Evolutionary conservation across 2,113 vertebrate species (phyloP), one percentile per base, ranked within the genome.

Genomic region (Mustela nigripes): DNA sequence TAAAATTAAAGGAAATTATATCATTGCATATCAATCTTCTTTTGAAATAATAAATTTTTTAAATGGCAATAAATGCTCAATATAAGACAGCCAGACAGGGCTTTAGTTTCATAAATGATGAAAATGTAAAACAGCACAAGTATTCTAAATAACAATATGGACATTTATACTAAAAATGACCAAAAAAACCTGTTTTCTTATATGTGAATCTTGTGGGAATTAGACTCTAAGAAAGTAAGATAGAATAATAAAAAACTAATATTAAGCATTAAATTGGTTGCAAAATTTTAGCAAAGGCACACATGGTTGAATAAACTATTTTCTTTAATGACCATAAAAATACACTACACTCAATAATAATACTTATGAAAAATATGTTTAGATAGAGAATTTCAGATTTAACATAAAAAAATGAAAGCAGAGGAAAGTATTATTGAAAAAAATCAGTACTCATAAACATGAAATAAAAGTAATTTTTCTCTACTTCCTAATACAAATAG

Each of bases 391-490:
- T 80, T 69, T 80, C 79, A 94, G 6, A 93, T 69, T 91, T 69
- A 89, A 82, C 7, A 67, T 78, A 94, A 96, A 95, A 95, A 95
- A 97, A 94, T 73, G 48, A 87, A 86, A 89, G 7, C n/a, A 56
- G 71, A 5, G 67, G 80, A 39, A 91, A 42, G 5, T 67, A 58
- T 82, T 91, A 79, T 21, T 18, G 65, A 18, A 95, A 94, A 91
- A 94, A 74, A 96, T 71, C 31, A 92, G 21, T 65, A 65, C 7
- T 42, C 45, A 36, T 73, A 97, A 85, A 69, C 78, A 89, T 58
- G 36, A 95, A 98, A 91, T 88, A 69, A 94, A 97, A 91, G 24
- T 67, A 86, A 81, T 91, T 95, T 95, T 73, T 83, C 56, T 91
- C 80, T 33, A 31, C 31, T 56, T 74, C 28, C 28, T 94, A 88